Evolutionary conservation across 2,797 vertebrate genomes (phyloP), one percentile per base, ranked within the genome.

Genomic region (Catharus ustulatus): DNA sequence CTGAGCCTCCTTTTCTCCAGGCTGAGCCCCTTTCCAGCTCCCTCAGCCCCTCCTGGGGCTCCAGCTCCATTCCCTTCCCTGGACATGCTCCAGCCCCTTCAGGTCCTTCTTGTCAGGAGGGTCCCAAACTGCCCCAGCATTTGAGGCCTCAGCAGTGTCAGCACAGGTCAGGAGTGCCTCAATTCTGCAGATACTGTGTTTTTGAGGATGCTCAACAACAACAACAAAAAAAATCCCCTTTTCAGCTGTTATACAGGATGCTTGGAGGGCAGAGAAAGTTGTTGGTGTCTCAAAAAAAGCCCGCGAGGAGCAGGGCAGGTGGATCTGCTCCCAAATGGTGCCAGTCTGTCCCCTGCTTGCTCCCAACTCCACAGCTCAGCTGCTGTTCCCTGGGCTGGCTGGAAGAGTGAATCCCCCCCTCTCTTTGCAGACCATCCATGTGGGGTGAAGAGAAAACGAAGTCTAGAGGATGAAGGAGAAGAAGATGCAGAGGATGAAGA

Each of bases 401-500:
- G 62, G 20, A 3, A 75, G 21, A 84, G 81, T 95, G 90, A 89
- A 30, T 36, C 59, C 78, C 11, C 15, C 15, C 84, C 57, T 87
- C 46, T 86, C 40, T 77, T 68, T 77, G 46, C 93, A 97, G 97
- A 97, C 30, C 92, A 87, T 27, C 95, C 68, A 0, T 94, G 93
- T 46, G 94, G 95, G 54, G 78, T 97, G 79, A 97, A 97, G 78
- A 89, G 96, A 84, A 97, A 97, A 96, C 87, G 94, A 93, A 97
- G 95, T 61, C 34, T 93, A 40, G 92, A 97, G 72, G 96, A 96
- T 59, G 96, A 96, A 38, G 97, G 96, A 43, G 95, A 95, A 13
- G 95, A 97, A 40, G 94, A 96, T 16, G 90, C 96, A 27, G 95
- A 97, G n/a, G 97, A 96, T 0, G 97, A 97, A 61, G 94, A 97